phyloP scores from a whole-genome alignment of 2,797 vertebrate genomes.

The Lemur catta region DNA sequence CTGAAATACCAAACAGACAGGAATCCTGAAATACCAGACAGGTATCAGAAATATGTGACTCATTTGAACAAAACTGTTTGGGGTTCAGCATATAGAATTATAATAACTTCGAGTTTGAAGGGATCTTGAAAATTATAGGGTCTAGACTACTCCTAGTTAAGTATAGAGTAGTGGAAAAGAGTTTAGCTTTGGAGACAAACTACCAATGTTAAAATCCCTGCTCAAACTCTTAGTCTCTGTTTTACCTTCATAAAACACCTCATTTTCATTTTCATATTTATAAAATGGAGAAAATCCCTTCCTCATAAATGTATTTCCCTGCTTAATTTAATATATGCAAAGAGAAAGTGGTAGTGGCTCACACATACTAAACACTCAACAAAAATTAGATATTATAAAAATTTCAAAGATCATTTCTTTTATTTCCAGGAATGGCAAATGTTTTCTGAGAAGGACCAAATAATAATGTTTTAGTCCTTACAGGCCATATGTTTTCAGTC shows the following conservation, averaged over 20 bases:
- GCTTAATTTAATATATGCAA: neutral
- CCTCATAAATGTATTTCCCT: neutral
- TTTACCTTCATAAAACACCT: neutral
- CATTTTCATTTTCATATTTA: neutral
- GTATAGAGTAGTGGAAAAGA: neutral
- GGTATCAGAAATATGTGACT: neutral
- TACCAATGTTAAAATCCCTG: neutral
- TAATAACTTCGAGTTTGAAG: neutral
- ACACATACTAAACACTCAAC: neutral
- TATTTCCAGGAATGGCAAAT: neutral
- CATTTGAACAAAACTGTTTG: neutral
- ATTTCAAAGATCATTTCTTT: neutral
- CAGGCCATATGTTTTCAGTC: neutral
- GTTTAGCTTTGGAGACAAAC: neutral
- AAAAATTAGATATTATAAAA: neutral
- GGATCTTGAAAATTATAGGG: neutral
- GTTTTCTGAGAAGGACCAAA: neutral
- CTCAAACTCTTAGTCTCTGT: neutral
- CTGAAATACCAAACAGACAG: neutral
- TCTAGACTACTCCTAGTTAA: accelerated
- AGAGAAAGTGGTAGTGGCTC: neutral
- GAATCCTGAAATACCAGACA: neutral
- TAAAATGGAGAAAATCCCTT: neutral
- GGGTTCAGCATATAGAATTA: neutral
- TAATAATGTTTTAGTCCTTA: neutral